These are phyloP conservation scores for Tachystola acroxantha DNA, from an alignment of 2,888 invertebrate species.

Conservation along the genomic window DNA sequence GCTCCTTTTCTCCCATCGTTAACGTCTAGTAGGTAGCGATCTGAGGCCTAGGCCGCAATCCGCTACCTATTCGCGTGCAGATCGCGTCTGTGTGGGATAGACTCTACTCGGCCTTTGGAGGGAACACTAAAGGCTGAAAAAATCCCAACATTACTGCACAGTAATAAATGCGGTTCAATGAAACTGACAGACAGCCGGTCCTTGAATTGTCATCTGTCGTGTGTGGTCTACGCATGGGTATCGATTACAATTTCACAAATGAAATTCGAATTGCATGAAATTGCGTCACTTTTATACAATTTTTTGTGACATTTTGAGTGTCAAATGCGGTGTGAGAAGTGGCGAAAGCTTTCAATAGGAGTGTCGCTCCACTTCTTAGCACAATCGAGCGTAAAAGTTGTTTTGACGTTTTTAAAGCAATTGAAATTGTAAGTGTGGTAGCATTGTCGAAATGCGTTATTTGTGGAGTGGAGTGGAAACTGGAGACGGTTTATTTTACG, in stretches of 20 bases:
- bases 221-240: slow-evolving; percentile 64
- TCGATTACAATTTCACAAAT: slow-evolving; percentile 36
- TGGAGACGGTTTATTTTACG: too few relatives aligned
- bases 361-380: slow-evolving; percentile 44
- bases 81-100: too few relatives aligned
- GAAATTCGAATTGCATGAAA: slow-evolving; percentile 64
- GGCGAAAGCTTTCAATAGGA: slow-evolving; percentile 37
- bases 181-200: background rate
- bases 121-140: too few relatives aligned
- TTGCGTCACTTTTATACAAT: slow-evolving; percentile 53
- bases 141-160: background rate
- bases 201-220: slow-evolving; percentile 13
- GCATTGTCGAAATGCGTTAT: background rate
- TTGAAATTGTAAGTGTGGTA: slow-evolving; percentile 1
- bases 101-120: too few relatives aligned
- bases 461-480: background rate
- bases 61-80: too few relatives aligned
- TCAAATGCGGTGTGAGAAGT: slow-evolving; percentile 41
- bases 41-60: too few relatives aligned
- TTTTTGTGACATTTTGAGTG: slow-evolving; percentile 21
- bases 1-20: too few relatives aligned
- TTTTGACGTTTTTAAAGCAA: background rate
- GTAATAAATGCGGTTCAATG: background rate
- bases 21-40: too few relatives aligned
- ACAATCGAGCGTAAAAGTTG: slow-evolving; percentile 31